Conservation (phyloP, 2,113 vertebrate genomes). For the Pagrus major region DNA sequence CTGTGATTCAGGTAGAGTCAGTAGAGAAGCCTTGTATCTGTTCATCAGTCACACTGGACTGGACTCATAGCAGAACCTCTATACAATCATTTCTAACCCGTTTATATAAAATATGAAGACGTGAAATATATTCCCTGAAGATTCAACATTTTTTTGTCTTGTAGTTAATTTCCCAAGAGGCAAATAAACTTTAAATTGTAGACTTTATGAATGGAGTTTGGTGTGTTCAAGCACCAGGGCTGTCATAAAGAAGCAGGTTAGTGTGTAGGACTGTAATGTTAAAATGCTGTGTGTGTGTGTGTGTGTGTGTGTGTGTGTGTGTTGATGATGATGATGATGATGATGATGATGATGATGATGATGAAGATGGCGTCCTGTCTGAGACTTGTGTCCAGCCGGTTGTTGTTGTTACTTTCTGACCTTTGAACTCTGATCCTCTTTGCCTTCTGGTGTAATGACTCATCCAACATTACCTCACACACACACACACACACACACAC, state of each 20-base stretch:
- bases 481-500: conserved; percentile 37
- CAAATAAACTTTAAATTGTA: neutral
- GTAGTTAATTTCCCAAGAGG: neutral
- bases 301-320: too few relatives aligned
- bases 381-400: neutral
- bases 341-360: neutral
- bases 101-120: too few relatives aligned
- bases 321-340: neutral
- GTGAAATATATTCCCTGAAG: neutral
- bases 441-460: conserved; percentile 38
- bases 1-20: too few relatives aligned
- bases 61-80: too few relatives aligned
- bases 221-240: neutral
- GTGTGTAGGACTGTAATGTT: neutral
- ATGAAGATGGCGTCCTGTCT: neutral
- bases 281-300: neutral
- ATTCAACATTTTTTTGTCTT: neutral
- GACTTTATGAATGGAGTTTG: conserved; percentile 4
- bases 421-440: conserved; percentile 43
- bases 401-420: conserved; percentile 30
- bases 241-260: neutral
- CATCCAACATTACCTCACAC: conserved; percentile 41
- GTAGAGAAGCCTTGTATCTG: too few relatives aligned
- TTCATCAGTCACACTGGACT: too few relatives aligned
- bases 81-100: too few relatives aligned